Conservation (phyloP, 2,797 vertebrate genomes). For the Peromyscus nudipes region DNA sequence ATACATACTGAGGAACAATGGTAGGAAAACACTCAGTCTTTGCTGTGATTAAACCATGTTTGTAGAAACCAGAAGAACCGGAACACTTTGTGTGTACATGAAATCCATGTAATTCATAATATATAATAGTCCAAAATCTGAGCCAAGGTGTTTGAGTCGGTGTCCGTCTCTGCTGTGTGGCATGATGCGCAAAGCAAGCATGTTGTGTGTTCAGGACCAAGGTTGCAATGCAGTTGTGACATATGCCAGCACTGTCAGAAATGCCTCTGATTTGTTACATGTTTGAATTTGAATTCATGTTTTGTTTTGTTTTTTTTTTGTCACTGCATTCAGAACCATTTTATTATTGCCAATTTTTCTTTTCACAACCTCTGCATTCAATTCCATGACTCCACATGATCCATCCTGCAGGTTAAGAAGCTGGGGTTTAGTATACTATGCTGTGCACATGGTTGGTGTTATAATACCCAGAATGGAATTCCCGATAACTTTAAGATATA, state of each 20-base stretch:
- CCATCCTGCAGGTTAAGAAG: neutral
- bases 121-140: neutral
- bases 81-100: neutral
- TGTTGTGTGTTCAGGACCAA: neutral
- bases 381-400: neutral
- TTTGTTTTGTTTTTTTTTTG: neutral
- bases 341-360: neutral
- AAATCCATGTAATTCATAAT: neutral
- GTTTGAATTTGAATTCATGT: neutral
- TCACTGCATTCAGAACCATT: neutral
- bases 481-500: neutral
- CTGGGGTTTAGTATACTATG: neutral
- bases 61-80: neutral
- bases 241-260: neutral
- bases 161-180: neutral
- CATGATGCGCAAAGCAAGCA: neutral
- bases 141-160: neutral
- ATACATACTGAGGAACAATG: neutral
- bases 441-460: neutral
- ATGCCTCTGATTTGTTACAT: neutral
- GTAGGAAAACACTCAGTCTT: neutral
- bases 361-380: neutral
- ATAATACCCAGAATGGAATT: neutral
- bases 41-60: neutral
- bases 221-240: neutral